Evolutionary conservation across 2,113 vertebrate species (phyloP), one percentile per base, ranked within the genome.

Genomic region (Monopterus albus): DNA sequence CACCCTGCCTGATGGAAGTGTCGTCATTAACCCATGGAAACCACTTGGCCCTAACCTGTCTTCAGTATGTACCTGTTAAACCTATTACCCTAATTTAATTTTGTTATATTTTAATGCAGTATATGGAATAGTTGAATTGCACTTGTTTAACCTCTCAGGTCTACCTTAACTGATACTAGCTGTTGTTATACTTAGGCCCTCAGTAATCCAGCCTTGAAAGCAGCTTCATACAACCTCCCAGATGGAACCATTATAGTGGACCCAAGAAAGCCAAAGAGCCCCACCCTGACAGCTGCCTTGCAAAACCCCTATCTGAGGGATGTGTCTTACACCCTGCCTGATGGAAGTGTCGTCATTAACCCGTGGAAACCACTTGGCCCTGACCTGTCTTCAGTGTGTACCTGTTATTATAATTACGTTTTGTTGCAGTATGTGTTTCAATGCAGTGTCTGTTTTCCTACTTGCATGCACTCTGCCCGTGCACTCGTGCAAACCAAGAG

Each of bases 261-360:
- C 66, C 88, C 86, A 50, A 78, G 83, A 20, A 88, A 91, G 73
- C 88, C 90, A 66, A 88, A 88, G 55, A 85, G 39, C 57, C 92
- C 92, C 25, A 88, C 46, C 23, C 83, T 94, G 56, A 4, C 63
- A 21, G 87, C 79, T 5, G 93, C 93, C 28, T 84, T 94, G 39
- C 84, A 88, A 56, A 94, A 94, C 82, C 88, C 86, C n/a, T 85
- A 84, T 69, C 69, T 94, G n/a, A 87, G 87, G 78, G 83, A 72
- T 23, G 86, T 86, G 25, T 90, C 91, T n/a, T 91, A 89, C 63
- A 87, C 90, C 13, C 75, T 94, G 29, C 88, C 92, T 6, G 92
- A 94, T 76, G 93, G 93, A 71, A 91, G 91, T 29, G 82, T 94
- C 49, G 80, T 94, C 49, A 88, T 91, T 56, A 85, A 92, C 68